Evolutionary conservation across 2,797 vertebrate species (phyloP).

Genomic region (Siniperca obscura): DNA sequence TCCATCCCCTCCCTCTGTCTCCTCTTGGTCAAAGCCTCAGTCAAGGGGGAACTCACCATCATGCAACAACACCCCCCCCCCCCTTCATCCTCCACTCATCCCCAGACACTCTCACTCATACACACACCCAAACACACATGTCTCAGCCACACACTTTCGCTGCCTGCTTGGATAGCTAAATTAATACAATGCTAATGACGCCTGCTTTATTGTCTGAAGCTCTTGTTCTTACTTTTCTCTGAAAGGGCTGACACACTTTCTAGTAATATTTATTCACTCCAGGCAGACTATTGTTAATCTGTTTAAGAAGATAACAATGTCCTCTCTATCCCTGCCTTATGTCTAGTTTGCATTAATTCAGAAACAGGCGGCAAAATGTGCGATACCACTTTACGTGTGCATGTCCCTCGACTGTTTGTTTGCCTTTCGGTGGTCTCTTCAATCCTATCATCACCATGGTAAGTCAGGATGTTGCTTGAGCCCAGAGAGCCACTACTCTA

Average conservation of each 20-base stretch:
- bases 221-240: slow-evolving; percentile 55
- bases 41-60: slow-evolving; percentile 60
- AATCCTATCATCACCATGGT: background rate
- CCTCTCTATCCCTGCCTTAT: slow-evolving; percentile 59
- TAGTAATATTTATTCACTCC: slow-evolving; percentile 74
- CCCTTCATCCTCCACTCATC: slow-evolving; percentile 34
- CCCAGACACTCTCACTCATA: slow-evolving; percentile 66
- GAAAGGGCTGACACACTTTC: slow-evolving; percentile 80
- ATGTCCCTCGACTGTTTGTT: background rate
- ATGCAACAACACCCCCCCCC: slow-evolving; percentile 51
- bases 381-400: background rate
- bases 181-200: slow-evolving; percentile 85
- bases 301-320: slow-evolving; percentile 78
- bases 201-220: slow-evolving; percentile 77
- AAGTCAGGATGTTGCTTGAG: slow-evolving; percentile 5
- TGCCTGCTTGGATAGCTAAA: slow-evolving; percentile 72
- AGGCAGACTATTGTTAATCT: slow-evolving; percentile 80
- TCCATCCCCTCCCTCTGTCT: slow-evolving; percentile 50
- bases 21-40: slow-evolving; percentile 72
- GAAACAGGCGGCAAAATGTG: slow-evolving; percentile 65
- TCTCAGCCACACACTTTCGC: slow-evolving; percentile 71
- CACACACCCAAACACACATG: slow-evolving; percentile 64
- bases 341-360: slow-evolving; percentile 65
- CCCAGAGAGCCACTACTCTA: background rate
- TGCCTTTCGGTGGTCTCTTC: background rate